phyloP scores from a whole-genome alignment of 1,140 invertebrate genomes.

The Maniola jurtina region DNA sequence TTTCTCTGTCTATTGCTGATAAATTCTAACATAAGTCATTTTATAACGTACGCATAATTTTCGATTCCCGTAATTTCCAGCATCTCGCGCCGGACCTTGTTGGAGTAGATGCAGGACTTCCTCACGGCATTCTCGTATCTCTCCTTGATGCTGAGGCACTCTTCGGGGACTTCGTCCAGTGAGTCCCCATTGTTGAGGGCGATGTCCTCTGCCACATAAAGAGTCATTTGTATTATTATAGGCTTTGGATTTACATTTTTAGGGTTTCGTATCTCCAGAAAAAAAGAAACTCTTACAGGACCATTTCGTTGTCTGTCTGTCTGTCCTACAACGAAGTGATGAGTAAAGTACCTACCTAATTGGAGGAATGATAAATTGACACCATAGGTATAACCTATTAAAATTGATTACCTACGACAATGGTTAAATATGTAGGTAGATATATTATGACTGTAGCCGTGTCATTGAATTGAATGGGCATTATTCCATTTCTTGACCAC shows the following conservation, averaged over 20 bases:
- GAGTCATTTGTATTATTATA: neutral
- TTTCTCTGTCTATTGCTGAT: too few species aligned
- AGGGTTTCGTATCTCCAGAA: too few species aligned
- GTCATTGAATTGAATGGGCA: conserved; percentile 18
- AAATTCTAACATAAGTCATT: too few species aligned
- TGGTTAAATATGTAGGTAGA: too few species aligned
- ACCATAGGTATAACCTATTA: too few species aligned
- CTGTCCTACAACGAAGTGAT: too few species aligned
- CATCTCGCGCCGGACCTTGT: conserved; percentile 46
- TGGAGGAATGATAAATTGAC: too few species aligned
- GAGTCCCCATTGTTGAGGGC: conserved; percentile 17
- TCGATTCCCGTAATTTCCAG: conserved; percentile 49
- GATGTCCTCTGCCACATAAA: conserved; percentile 19
- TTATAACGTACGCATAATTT: conserved; percentile 49
- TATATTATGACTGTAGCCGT: neutral
- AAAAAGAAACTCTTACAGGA: too few species aligned
- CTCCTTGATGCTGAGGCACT: conserved; percentile 15
- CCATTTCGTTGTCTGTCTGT: too few species aligned
- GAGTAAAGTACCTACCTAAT: too few species aligned
- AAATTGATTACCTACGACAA: too few species aligned
- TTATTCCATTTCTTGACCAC: conserved; percentile 6
- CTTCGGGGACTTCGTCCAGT: conserved; percentile 19
- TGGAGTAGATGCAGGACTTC: conserved; percentile 64
- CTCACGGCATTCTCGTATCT: conserved; percentile 28
- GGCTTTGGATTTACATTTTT: too few species aligned